Evolutionary conservation across 2,113 vertebrate genomes (phyloP).

Genomic region (Myrmophylax atrothorax): DNA sequence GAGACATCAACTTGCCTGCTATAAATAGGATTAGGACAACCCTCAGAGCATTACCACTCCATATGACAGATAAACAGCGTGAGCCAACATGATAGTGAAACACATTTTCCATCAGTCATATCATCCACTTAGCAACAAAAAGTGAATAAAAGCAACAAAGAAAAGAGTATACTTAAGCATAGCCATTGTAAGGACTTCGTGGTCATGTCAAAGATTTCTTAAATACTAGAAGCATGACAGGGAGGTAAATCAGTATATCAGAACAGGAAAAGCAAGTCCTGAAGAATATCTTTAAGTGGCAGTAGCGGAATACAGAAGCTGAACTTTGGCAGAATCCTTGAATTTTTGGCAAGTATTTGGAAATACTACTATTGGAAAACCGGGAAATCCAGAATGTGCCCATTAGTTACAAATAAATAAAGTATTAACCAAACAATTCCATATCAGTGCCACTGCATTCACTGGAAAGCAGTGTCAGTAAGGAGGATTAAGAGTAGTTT

Average conservation of each 20-base stretch:
- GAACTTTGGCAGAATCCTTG: not conserved
- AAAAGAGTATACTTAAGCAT: not conserved
- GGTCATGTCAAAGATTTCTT: not conserved
- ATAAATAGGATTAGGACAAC: not conserved
- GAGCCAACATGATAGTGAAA: not conserved
- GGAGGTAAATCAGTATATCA: not conserved
- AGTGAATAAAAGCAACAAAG: not conserved
- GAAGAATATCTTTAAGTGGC: not conserved
- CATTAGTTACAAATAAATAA: not conserved
- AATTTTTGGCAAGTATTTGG: not conserved
- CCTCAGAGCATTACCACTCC: not conserved
- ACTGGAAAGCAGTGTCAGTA: not conserved
- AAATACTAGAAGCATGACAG: not conserved
- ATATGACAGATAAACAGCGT: not conserved
- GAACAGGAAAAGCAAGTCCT: not conserved
- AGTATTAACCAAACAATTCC: not conserved
- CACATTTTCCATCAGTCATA: not conserved
- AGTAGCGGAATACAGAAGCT: not conserved
- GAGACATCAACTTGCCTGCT: not conserved
- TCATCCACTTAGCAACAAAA: not conserved
- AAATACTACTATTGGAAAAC: not conserved
- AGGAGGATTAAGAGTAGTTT: not conserved
- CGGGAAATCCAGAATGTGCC: not conserved
- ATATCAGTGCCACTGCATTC: not conserved
- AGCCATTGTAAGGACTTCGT: not conserved